These are phyloP conservation scores for Danio aesculapii DNA, from an alignment of 2,797 vertebrate species.

Conservation along the genomic window DNA sequence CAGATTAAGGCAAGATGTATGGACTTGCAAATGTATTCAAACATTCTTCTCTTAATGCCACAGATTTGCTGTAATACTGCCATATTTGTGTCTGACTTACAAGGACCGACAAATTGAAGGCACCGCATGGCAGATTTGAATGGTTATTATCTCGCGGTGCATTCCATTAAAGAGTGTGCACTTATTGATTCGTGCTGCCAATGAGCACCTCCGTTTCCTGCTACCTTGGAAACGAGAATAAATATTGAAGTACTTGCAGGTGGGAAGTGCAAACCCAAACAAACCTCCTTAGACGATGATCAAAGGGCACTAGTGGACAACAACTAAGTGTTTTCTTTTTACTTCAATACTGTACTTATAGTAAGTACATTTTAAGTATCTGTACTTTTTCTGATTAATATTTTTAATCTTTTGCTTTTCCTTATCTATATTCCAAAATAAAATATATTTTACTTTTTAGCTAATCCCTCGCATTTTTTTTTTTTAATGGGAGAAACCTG, in stretches of 20 bases:
- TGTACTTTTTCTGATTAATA: no score
- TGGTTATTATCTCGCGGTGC: conserved; percentile 56
- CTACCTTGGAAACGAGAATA: conserved; percentile 62
- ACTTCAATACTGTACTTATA: no score
- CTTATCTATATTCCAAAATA: no score
- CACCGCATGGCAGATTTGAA: conserved; percentile 54
- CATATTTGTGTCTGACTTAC: conserved; percentile 59
- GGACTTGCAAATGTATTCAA: conserved; percentile 57
- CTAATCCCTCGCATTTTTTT: no score
- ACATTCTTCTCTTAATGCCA: conserved; percentile 54
- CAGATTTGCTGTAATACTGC: conserved; percentile 59
- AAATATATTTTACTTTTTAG: no score
- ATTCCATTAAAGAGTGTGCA: conserved; percentile 45
- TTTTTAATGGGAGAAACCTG: no score
- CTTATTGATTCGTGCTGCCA: conserved; percentile 58
- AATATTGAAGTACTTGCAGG: conserved; percentile 49
- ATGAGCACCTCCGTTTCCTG: conserved; percentile 53
- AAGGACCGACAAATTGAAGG: conserved; percentile 60
- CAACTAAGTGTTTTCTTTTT: no score
- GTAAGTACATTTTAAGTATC: no score
- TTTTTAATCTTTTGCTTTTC: no score
- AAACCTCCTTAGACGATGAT: background rate
- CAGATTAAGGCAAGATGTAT: conserved; percentile 55
- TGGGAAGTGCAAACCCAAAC: background rate
- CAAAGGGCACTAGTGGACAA: no score